Conservation (phyloP, 2,113 vertebrate species). For the Macaca fascicularis region DNA sequence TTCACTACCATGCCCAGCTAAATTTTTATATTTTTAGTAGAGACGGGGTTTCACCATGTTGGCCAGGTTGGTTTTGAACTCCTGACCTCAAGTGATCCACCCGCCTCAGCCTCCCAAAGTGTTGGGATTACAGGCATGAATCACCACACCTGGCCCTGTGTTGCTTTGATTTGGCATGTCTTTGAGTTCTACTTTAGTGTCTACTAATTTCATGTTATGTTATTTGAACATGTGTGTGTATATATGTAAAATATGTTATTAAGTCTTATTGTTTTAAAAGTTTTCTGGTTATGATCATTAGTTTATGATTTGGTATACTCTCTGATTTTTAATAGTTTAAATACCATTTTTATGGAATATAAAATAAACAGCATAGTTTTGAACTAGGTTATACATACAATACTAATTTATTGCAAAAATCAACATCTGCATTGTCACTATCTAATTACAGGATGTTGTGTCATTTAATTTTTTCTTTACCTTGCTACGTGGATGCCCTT, state of each 20-base stretch:
- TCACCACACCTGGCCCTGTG: neutral
- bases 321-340: neutral
- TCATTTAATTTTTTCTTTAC: conserved; percentile 55
- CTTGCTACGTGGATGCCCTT: conserved; percentile 61
- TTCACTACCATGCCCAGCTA: no score
- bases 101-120: no score
- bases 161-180: conserved; percentile 7
- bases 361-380: conserved; percentile 17
- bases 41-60: no score
- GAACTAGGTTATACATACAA: neutral
- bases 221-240: neutral
- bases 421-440: neutral
- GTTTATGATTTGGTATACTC: conserved; percentile 10
- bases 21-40: no score
- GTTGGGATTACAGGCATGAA: no score
- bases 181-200: conserved; percentile 28
- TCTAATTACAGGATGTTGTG: neutral
- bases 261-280: conserved; percentile 36
- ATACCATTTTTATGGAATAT: neutral
- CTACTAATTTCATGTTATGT: conserved; percentile 8
- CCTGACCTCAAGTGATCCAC: no score
- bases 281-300: neutral
- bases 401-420: neutral
- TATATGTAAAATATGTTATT: neutral
- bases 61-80: no score